These are phyloP conservation scores for Larimichthys crocea DNA, from an alignment of 2,113 vertebrate genomes.

Conservation along the genomic window DNA sequence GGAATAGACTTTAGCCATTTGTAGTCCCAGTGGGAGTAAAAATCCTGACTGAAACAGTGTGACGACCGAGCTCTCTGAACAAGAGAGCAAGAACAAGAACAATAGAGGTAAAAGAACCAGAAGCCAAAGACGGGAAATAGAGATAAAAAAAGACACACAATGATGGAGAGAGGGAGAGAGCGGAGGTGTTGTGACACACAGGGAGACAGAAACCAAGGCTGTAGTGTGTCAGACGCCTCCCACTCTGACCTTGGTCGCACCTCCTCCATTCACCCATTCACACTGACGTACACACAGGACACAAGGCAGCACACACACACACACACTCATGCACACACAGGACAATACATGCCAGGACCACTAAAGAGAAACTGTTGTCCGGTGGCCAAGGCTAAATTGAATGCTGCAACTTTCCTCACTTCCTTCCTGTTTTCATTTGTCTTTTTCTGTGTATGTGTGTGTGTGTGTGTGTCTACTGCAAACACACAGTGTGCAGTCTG, in stretches of 20 bases:
- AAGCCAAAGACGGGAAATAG: conserved; percentile 12
- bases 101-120: conserved; percentile 21
- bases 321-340: conserved; percentile 46
- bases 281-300: conserved; percentile 41
- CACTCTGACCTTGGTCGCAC: conserved; percentile 64
- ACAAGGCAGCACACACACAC: conserved; percentile 37
- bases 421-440: conserved; percentile 62
- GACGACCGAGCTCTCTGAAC: conserved; percentile 28
- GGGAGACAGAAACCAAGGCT: conserved; percentile 32
- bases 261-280: conserved; percentile 63
- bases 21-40: conserved; percentile 52
- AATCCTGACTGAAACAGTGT: conserved; percentile 44
- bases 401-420: conserved; percentile 50
- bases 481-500: neutral
- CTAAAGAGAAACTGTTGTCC: conserved; percentile 41
- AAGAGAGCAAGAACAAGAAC: conserved; percentile 30
- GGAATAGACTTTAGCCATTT: conserved; percentile 55
- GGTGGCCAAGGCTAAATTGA: conserved; percentile 34
- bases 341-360: conserved; percentile 25
- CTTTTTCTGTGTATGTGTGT: conserved; percentile 2
- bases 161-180: neutral
- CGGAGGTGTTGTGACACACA: neutral
- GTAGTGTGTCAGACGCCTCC: conserved; percentile 45
- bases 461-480: conserved; percentile 3
- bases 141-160: conserved; percentile 8